Evolutionary conservation across 2,797 vertebrate genomes (phyloP).

Genomic region (Diglossa cyanea): DNA sequence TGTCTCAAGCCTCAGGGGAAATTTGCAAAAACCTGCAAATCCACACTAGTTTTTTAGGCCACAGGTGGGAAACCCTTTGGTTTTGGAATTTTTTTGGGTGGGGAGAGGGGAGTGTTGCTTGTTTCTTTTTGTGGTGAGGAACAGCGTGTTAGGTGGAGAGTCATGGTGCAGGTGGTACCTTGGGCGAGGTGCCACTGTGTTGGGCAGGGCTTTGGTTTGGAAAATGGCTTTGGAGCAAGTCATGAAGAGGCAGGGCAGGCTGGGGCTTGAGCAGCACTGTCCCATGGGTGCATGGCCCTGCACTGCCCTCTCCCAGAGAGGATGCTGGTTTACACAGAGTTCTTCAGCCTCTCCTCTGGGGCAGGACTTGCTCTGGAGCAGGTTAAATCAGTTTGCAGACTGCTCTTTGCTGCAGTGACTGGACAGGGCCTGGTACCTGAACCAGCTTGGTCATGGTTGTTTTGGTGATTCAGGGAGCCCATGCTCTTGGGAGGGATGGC

Average conservation of each 20-base stretch:
- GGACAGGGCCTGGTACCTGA: neutral
- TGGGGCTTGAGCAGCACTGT: neutral
- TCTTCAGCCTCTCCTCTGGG: neutral
- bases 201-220: neutral
- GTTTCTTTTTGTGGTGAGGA: neutral
- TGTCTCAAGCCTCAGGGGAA: neutral
- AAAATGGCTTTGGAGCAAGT: neutral
- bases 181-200: neutral
- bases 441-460: neutral
- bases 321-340: neutral
- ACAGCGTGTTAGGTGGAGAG: fast-evolving
- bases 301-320: neutral
- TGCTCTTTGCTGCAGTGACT: neutral
- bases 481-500: neutral
- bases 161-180: neutral
- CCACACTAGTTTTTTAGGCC: neutral
- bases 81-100: neutral
- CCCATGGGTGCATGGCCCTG: neutral
- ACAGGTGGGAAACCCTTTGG: neutral
- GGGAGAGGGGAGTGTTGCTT: neutral
- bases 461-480: neutral
- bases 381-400: neutral
- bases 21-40: neutral
- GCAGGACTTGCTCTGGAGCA: neutral
- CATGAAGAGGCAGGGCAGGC: neutral